These are phyloP conservation scores for Anticlea derivata DNA, from an alignment of 2,888 invertebrate genomes.

Conservation along the genomic window DNA sequence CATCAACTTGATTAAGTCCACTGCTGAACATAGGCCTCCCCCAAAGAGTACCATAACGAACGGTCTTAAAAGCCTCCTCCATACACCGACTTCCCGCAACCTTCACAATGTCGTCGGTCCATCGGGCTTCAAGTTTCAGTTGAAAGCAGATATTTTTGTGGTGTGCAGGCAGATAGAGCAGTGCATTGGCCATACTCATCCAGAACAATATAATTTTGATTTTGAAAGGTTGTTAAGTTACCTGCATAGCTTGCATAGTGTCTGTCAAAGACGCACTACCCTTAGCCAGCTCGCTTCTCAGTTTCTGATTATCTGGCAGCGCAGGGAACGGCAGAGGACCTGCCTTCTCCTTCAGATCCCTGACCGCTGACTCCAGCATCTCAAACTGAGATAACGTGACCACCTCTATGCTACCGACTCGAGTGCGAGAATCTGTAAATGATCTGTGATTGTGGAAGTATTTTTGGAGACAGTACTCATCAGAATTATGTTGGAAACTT, in stretches of 20 bases:
- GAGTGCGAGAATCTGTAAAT: constrained; percentile 35
- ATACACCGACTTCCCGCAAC: too few relatives aligned
- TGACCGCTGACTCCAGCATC: constrained; percentile 49
- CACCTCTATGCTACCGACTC: constrained; percentile 61
- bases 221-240: constrained; percentile 25
- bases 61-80: too few relatives aligned
- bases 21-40: too few relatives aligned
- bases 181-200: too few relatives aligned
- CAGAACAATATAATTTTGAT: too few relatives aligned
- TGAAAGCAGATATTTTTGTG: too few relatives aligned
- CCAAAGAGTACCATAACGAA: too few relatives aligned
- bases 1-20: too few relatives aligned
- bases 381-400: constrained; percentile 66
- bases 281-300: constrained; percentile 52
- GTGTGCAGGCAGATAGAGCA: too few relatives aligned
- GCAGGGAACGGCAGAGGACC: constrained; percentile 51
- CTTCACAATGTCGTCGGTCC: too few relatives aligned
- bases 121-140: too few relatives aligned
- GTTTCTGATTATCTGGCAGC: constrained; percentile 58
- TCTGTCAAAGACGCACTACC: constrained; percentile 67
- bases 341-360: constrained; percentile 41
- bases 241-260: constrained; percentile 73
- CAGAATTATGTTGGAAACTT: constrained; percentile 18
- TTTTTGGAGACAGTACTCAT: not conserved
- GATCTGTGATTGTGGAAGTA: not conserved